Base-by-base conservation (phyloP, 2,113 vertebrate genomes). In the Puntigrus tetrazona region DNA sequence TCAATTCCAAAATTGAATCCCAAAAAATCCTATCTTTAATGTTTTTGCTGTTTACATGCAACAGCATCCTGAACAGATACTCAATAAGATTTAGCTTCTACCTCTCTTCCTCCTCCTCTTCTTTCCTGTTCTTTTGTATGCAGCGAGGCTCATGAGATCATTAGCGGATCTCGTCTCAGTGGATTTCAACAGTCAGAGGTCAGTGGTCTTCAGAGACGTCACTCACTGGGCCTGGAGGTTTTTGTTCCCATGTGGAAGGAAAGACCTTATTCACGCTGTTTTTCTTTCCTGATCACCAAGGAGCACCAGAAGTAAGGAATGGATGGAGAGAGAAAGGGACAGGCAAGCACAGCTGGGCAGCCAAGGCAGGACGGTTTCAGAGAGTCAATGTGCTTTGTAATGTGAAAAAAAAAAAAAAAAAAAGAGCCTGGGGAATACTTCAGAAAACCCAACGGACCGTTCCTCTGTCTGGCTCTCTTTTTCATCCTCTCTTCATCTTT, bases 151-250 rank as follows among this genome's bases (percentile, higher is more conserved):
- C 79, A 82, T 82, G 70, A 55, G 84, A 67, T 86, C 22, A n/a
- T 82, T 75, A 86, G 57, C 20, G 6, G 55, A 47, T 52, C 74
- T 45, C 38, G 72, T 75, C 78, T 55, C 73, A 2, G 78, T 29
- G 70, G 78, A 72, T 76, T 69, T 31, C 29, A 72, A n/a, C 34
- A 70, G 83, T 79, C 61, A 79, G 50, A 61, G 76, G 83, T 85
- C 63, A 70, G 59, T 43, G 14, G 43, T 29, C 78, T 55, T 63
- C 27, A 61, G 34, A 61, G 79, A 59, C 43, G 20, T 61, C 57
- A 43, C 65, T 63, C 41, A 65, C 57, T 34, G 69, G 38, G 70
- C 67, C 10, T 18, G 57, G 52, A 55, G 69, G 13, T 57, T 74
- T n/a, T 85, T 80, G 72, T 65, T 76, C 57, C 57, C 72, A 50